phyloP scores from a whole-genome alignment of 2,797 vertebrate genomes.

The Carapus acus region DNA sequence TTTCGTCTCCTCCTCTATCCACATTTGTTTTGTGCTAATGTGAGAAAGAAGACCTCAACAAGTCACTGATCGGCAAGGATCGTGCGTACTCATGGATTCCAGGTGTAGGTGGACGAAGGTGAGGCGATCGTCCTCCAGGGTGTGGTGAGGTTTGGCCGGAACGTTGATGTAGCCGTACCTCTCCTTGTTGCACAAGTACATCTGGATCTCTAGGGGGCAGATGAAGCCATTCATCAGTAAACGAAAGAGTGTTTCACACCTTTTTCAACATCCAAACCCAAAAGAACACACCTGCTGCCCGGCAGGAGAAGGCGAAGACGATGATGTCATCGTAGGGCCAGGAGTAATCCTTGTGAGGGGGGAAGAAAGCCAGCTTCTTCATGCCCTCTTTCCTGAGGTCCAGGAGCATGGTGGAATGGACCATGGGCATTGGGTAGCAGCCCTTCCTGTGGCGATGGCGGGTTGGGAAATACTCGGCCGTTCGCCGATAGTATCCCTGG shows the following conservation, averaged over 20 bases:
- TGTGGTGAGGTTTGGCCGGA: conserved; percentile 84
- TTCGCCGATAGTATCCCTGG: conserved; percentile 93
- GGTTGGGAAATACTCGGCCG: conserved; percentile 92
- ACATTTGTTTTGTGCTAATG: too few species aligned
- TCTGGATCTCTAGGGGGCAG: conserved; percentile 72
- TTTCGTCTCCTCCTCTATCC: too few species aligned
- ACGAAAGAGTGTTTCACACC: too few species aligned
- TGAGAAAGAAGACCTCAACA: too few species aligned
- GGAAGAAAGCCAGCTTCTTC: conserved; percentile 81
- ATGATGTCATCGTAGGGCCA: conserved; percentile 98
- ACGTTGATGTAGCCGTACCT: conserved; percentile 90
- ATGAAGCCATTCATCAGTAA: background rate
- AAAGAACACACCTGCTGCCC: conserved; percentile 73
- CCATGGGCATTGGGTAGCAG: conserved; percentile 92
- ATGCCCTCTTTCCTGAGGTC: conserved; percentile 81
- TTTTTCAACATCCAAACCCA: background rate
- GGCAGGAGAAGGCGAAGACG: conserved; percentile 89
- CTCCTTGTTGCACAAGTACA: conserved; percentile 85
- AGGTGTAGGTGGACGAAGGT: conserved; percentile 89
- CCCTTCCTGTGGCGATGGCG: conserved; percentile 82
- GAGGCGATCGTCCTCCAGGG: conserved; percentile 80
- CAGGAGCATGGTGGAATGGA: conserved; percentile 86
- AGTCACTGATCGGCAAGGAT: background rate
- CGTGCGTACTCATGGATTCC: conserved; percentile 83
- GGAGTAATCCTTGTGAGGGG: conserved; percentile 85